Conservation (phyloP, 2,888 invertebrate species). For the Erebia palarica region DNA sequence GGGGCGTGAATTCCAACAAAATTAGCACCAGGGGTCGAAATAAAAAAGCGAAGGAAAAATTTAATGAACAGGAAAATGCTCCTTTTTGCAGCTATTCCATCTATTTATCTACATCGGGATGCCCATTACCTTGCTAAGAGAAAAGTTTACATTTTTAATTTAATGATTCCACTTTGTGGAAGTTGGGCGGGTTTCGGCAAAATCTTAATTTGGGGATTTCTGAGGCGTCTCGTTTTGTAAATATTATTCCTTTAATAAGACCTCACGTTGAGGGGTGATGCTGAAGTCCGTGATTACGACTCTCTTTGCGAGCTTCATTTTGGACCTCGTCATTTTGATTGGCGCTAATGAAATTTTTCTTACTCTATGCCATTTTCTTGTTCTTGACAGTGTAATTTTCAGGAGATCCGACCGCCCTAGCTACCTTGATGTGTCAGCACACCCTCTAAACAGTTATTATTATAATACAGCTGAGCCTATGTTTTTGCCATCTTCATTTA, state of each 20-base stretch:
- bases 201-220: slow-evolving; percentile 83
- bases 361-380: slow-evolving; percentile 77
- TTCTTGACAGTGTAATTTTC: slow-evolving; percentile 80
- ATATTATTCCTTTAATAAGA: slow-evolving; percentile 83
- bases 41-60: slow-evolving; percentile 83
- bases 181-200: slow-evolving; percentile 82
- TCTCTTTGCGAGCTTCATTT: slow-evolving; percentile 81
- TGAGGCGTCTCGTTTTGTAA: slow-evolving; percentile 83
- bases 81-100: slow-evolving; percentile 83
- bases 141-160: slow-evolving; percentile 84
- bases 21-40: slow-evolving; percentile 84
- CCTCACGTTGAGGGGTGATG: slow-evolving; percentile 80
- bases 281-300: slow-evolving; percentile 82
- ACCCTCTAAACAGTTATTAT: slow-evolving; percentile 73
- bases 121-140: slow-evolving; percentile 84
- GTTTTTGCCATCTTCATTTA: slow-evolving; percentile 73
- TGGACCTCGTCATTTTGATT: slow-evolving; percentile 82
- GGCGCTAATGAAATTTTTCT: slow-evolving; percentile 83
- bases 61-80: slow-evolving; percentile 84
- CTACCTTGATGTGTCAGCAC: slow-evolving; percentile 67
- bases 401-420: slow-evolving; percentile 58
- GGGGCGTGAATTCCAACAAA: slow-evolving; percentile 84
- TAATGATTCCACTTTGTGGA: slow-evolving; percentile 84
- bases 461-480: slow-evolving; percentile 66
- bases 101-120: slow-evolving; percentile 83